Percentiles rank a stretch among this genome's conserved stretches.
Evolutionary conservation across 2,888 invertebrate species (phyloP).

Genomic region (Sepiola atlantica): DNA sequence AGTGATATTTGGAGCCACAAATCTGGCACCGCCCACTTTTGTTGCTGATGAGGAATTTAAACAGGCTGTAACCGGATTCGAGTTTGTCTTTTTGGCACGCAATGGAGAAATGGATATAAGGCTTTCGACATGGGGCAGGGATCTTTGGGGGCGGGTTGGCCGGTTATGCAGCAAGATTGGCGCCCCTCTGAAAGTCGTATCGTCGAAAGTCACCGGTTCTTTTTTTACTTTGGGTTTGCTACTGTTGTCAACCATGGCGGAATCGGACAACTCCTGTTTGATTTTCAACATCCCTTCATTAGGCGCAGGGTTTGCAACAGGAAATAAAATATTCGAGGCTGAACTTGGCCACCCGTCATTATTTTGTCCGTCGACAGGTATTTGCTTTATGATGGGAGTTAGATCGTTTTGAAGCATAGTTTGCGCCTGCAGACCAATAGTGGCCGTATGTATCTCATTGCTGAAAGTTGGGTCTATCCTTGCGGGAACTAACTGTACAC

Average conservation of each 20-base stretch:
- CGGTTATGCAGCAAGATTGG: neutral
- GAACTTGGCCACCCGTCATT: neutral
- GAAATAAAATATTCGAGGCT: neutral
- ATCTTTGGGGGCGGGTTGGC: neutral
- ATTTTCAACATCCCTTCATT: neutral
- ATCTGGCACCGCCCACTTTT: neutral
- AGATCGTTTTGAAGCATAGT: neutral
- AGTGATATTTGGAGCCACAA: neutral
- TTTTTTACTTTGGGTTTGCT: neutral
- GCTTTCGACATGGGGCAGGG: conserved; percentile 8
- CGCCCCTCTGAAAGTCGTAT: neutral
- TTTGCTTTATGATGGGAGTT: neutral
- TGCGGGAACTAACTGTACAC: neutral
- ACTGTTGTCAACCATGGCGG: neutral
- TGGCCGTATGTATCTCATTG: neutral
- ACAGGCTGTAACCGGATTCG: neutral
- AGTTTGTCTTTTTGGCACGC: neutral
- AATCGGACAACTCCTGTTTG: neutral
- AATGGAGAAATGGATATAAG: conserved; percentile 14
- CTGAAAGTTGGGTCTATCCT: neutral
- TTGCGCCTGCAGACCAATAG: neutral
- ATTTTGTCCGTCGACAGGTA: neutral
- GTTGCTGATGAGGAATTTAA: neutral
- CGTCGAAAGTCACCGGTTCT: neutral
- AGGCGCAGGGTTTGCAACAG: neutral